Evolutionary conservation across 2,797 vertebrate genomes (phyloP), one percentile per base, ranked within the genome.

Genomic region (Syngnathus rostellatus): DNA sequence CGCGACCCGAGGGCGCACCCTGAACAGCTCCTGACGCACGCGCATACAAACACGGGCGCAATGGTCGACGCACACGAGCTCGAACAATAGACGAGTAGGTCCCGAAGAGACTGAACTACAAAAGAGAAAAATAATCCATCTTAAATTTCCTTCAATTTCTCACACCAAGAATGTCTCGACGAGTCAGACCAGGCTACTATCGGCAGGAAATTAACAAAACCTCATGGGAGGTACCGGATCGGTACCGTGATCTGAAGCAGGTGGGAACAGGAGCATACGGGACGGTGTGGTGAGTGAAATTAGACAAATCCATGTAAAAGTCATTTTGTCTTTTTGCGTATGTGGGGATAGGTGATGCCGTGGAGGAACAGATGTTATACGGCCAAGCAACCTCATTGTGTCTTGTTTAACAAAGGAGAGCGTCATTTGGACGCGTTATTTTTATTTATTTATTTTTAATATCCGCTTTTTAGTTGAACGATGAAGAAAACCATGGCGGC

Each of bases 251-350:
- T 16, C 87, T 98, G 85, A 89, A 78, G 84, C 90, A 94, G 73
- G 93, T 97, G 87, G 96, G 95, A 43, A 95, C 95, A 2, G 95
- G 96, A 45, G 96, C 96, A 39, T 98, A 97, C 73, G 96, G 96
- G 70, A 93, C 93, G 6, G 96, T 97, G 0, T 97, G 96, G 96
- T 97, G 83, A 97, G 96, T 91, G 46, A 21, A 64, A 31, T 21
- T 12, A 1, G 12, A 46, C 39, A 21, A 46, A 25, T 10, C 21
- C 7, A 21, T 19, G 41, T 6, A 3, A 60, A 60, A 40, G 37
- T 40, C 8, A 37, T 58, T 31, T 5, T 16, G 54, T 5, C 25
- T 14, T 57, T 25, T 3, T 25, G 9, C 25, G 46, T 10, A 5
- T 46, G 4, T 21, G 19, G 2, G 11, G n/a, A 6, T 8, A 25